Evolutionary conservation across 2,113 vertebrate species (phyloP).

Genomic region (Hippocampus comes): DNA sequence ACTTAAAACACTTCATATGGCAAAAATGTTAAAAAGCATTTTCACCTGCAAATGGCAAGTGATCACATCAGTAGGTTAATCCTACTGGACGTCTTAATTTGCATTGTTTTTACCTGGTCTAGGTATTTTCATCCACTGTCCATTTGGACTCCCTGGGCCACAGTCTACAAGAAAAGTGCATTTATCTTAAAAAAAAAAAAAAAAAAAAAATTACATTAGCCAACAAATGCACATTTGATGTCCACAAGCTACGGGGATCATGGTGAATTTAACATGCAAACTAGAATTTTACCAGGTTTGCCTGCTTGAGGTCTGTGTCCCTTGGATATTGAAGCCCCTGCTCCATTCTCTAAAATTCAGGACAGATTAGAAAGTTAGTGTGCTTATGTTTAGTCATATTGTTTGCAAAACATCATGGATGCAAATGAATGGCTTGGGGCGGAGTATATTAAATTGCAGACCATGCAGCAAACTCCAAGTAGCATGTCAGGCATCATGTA

Average conservation of each 20-base stretch:
- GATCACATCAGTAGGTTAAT: no score
- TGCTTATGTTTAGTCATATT: background rate
- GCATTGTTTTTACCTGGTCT: conserved; percentile 55
- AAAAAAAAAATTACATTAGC: background rate
- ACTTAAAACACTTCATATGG: background rate
- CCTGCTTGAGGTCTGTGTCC: conserved; percentile 45
- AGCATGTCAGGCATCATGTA: background rate
- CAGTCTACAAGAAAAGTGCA: conserved; percentile 48
- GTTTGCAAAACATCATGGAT: background rate
- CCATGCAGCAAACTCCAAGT: background rate
- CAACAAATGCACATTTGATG: background rate
- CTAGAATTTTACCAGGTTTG: conserved; percentile 54
- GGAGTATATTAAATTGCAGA: background rate
- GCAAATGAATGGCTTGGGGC: background rate
- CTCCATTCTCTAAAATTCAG: conserved; percentile 37
- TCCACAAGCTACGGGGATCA: background rate
- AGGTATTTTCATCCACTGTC: conserved; percentile 70
- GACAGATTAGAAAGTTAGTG: conserved; percentile 3
- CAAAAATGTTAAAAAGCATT: background rate
- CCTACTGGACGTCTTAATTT: background rate
- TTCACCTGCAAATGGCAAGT: background rate
- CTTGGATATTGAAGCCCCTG: conserved; percentile 26
- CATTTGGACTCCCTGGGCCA: conserved; percentile 58
- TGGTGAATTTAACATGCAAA: background rate
- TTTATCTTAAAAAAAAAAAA: background rate